Conservation (phyloP, 2,797 vertebrate genomes). For the Botia almorhae region DNA sequence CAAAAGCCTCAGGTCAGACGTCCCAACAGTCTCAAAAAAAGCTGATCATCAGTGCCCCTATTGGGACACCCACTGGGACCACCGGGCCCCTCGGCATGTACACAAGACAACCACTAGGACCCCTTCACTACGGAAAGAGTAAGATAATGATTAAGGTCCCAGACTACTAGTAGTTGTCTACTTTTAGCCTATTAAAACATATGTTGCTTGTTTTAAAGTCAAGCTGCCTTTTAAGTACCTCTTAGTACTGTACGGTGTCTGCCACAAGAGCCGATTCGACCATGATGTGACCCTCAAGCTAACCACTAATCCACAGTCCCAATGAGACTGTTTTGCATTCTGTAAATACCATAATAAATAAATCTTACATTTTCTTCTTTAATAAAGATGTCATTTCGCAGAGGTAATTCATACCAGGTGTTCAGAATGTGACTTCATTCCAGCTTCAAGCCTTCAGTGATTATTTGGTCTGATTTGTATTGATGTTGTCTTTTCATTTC, state of each 20-base stretch:
- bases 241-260: neutral
- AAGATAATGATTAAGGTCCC: no score
- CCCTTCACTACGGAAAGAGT: no score
- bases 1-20: no score
- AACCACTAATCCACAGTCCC: neutral
- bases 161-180: no score
- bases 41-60: neutral
- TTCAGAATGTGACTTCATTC: slow-evolving; percentile 17
- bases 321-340: neutral
- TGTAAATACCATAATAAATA: neutral
- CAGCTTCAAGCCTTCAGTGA: neutral
- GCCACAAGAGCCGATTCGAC: neutral
- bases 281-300: neutral
- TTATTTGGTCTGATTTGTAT: slow-evolving; percentile 36
- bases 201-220: neutral
- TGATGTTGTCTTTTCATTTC: slow-evolving; percentile 19
- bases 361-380: neutral
- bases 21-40: no score
- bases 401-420: slow-evolving; percentile 22
- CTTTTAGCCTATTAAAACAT: no score
- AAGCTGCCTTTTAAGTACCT: neutral
- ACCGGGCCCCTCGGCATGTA: no score
- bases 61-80: no score
- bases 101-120: no score
- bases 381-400: neutral